Base-by-base conservation (phyloP, 2,113 vertebrate species). In the Datnioides undecimradiatus region DNA sequence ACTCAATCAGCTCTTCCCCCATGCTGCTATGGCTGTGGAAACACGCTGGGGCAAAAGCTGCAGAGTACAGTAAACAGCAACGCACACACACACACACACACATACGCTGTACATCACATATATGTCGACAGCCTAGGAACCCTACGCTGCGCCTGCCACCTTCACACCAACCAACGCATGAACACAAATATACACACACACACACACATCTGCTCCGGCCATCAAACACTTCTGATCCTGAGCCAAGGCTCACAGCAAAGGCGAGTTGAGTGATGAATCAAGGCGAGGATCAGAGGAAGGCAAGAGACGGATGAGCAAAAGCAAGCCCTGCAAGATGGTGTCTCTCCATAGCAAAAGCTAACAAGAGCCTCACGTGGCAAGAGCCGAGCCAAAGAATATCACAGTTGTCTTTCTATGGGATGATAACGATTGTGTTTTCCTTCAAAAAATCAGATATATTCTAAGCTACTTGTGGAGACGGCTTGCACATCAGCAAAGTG, bases 241-340 rank as follows among this genome's bases (percentile, higher is more conserved):
- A 85, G 85, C 85, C 87, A 70, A 73, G 68, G 68, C 85, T 72
- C 73, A 41, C 76, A 81, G 80, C 82, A 75, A 76, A 71, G 74
- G 76, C 59, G 17, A 52, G 34, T 31, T 60, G 79, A 87, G 84
- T 74, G 87, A 90, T 84, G 84, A 90, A 87, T 87, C 81, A 80
- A 81, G 87, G 79, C 46, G 38, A 80, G 72, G 76, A 92, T 89
- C 83, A 85, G 84, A 90, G 71, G 48, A 27, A 57, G 29, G 66
- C 8, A n/a, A 73, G 71, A 79, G 73, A 49, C 23, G 38, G 70
- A 84, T 73, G 85, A 86, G 71, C 78, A 49, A 72, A 73, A 80
- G 79, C 80, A 59, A 82, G 66, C 54, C 8, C 45, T 58, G 69
- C 71, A 80, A 76, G 77, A 82, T 60, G 70, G 19, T 25, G n/a